phyloP scores from a whole-genome alignment of 2,113 vertebrate genomes.

The Phylloscopus trochilus region DNA sequence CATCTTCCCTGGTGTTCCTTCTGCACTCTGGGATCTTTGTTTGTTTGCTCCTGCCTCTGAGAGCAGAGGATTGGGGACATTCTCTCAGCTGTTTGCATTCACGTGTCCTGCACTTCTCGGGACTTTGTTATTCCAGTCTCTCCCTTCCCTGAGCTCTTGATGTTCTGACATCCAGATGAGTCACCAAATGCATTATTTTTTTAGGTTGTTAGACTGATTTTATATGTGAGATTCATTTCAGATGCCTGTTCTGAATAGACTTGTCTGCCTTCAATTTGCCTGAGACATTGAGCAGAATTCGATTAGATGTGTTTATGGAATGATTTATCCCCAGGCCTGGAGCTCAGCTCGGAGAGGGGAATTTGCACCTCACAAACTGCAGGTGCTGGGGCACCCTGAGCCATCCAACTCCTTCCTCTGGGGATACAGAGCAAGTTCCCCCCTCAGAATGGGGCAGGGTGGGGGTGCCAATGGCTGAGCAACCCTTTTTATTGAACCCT shows the following conservation, averaged over 20 bases:
- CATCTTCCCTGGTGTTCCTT: background rate
- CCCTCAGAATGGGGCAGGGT: background rate
- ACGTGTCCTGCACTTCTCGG: background rate
- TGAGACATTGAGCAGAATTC: background rate
- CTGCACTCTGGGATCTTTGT: background rate
- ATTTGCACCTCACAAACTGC: background rate
- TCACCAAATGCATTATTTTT: background rate
- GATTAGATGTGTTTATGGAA: slow-evolving; percentile 3
- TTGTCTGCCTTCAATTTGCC: background rate
- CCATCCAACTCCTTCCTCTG: background rate
- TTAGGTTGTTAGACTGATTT: background rate
- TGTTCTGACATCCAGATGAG: background rate
- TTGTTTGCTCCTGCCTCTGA: background rate
- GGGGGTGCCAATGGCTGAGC: background rate
- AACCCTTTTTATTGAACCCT: background rate
- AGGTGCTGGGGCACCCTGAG: background rate
- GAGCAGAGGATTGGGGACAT: background rate
- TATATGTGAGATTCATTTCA: slow-evolving; percentile 16
- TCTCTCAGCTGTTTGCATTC: background rate
- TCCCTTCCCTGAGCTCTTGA: background rate
- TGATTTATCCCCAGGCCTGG: background rate
- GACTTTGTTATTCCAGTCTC: background rate
- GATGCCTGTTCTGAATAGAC: background rate
- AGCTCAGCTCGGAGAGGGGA: background rate
- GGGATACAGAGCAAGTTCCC: background rate